Conservation (phyloP, 1,140 invertebrate species). For the Manduca sexta region DNA sequence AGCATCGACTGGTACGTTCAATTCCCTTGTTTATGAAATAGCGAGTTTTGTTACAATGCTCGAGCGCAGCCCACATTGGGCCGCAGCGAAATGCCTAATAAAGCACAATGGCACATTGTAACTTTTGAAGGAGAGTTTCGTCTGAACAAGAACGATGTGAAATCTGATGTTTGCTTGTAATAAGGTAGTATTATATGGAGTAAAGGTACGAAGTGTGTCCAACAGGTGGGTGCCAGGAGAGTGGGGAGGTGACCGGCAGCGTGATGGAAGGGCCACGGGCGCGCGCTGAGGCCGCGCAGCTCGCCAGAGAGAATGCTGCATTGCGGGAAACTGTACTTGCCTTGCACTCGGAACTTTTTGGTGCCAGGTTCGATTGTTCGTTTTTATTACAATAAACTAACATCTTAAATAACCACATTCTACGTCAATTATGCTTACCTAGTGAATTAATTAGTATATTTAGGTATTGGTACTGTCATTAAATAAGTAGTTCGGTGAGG, state of each 20-base stretch:
- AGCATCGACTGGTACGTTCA: constrained; percentile 43
- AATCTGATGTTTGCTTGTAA: not conserved
- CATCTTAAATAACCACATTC: too few relatives aligned
- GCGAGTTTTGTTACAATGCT: not conserved
- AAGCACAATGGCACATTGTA: constrained; percentile 4
- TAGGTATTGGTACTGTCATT: too few relatives aligned
- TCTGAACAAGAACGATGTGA: too few relatives aligned
- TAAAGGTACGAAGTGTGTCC: not conserved
- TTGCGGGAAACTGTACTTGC: constrained; percentile 81
- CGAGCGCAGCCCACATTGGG: not conserved
- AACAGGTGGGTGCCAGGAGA: constrained; percentile 40
- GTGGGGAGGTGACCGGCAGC: constrained; percentile 35
- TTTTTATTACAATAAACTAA: too few relatives aligned
- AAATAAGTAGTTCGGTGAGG: too few relatives aligned
- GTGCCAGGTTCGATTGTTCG: constrained; percentile 78
- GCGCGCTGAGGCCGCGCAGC: constrained; percentile 78
- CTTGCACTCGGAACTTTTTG: constrained; percentile 87
- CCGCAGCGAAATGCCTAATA: not conserved
- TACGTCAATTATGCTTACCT: too few relatives aligned
- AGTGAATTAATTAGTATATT: too few relatives aligned
- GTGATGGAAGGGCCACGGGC: constrained; percentile 66
- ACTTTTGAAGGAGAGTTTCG: not conserved
- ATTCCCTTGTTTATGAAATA: constrained; percentile 4
- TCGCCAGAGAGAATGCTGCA: constrained; percentile 81
- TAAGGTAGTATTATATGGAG: not conserved